Base-by-base conservation (phyloP, 2,113 vertebrate species). In the Gobiocypris rarus region DNA sequence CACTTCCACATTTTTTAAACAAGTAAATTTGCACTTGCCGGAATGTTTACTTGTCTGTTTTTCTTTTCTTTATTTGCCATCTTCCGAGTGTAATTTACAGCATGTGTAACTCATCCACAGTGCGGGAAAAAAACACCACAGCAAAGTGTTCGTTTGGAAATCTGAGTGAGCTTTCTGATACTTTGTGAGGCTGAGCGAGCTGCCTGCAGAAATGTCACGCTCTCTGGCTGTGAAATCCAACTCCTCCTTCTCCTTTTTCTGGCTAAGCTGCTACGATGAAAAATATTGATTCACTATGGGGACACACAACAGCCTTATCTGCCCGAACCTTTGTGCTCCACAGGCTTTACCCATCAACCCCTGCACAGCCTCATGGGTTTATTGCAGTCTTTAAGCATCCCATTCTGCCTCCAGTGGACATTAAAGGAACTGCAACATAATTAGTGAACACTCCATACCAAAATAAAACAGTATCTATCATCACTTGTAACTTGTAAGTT, bases 221-320 rank as follows among this genome's bases (percentile, higher is more conserved):
- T 83, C 34, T 34, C 58, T 82, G 63, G 41, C 80, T 81, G 63
- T 75, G 67, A 87, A 87, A 89, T 87, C 88, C 69, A 78, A 85
- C 79, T 84, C 86, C 84, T 84, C 84, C 82, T 81, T 74, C 83
- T 84, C 52, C 59, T 71, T 65, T 86, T 86, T 86, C 83, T 75
- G 75, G 52, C 75, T 86, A 87, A 86, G 80, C 84, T 73, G 69
- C 79, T 56, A 76, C 26, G 73, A 87, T 86, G 75, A 87, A 87
- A 84, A 84, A 73, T 83, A 85, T 86, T 81, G 82, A 84, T 80
- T 83, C 56, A 79, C 58, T 61, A 59, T 31, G 45, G 65, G 85
- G 87, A 78, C 50, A 48, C 45, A 81, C 65, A 70, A 79, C 79
- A 79, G 65, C 86, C 70, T 87, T 87, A 87, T 83, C 86, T 87